Conservation (phyloP, 2,888 invertebrate species). For the Lacanobia oleracea region DNA sequence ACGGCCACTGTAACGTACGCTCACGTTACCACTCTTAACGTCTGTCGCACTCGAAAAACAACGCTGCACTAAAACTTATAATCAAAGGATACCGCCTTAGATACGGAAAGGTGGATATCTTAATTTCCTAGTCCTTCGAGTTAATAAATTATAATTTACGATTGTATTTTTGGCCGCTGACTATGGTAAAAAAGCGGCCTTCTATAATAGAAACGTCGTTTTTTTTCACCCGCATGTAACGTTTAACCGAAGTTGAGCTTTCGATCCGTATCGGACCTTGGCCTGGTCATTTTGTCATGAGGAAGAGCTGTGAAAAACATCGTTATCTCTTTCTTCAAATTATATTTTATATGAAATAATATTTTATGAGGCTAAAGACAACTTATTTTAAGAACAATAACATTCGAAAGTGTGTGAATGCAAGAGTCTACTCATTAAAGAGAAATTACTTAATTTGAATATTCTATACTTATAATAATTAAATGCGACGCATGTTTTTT, state of each 20-base stretch:
- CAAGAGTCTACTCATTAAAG: conserved; percentile 46
- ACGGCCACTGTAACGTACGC: conserved; percentile 61
- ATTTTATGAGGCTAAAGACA: conserved; percentile 48
- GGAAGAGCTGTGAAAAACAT: conserved; percentile 71
- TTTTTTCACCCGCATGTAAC: conserved; percentile 84
- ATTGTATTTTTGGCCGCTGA: conserved; percentile 81
- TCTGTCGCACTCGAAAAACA: conserved; percentile 79
- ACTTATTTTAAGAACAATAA: conserved; percentile 59
- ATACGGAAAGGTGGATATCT: conserved; percentile 84
- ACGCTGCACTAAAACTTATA: conserved; percentile 78
- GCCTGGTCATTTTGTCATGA: conserved; percentile 72
- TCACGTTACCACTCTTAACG: conserved; percentile 69
- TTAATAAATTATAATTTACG: conserved; percentile 90
- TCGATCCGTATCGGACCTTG: conserved; percentile 76
- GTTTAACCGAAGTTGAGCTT: conserved; percentile 81
- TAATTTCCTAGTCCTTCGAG: conserved; percentile 84
- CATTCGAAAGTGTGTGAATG: conserved; percentile 66
- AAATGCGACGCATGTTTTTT: conserved; percentile 36
- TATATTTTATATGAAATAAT: conserved; percentile 52
- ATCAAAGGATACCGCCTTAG: conserved; percentile 84
- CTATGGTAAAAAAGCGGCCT: conserved; percentile 82
- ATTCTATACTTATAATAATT: conserved; percentile 44
- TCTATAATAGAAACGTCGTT: conserved; percentile 88
- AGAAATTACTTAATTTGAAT: conserved; percentile 47
- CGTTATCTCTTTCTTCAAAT: conserved; percentile 79